These are phyloP conservation scores for Solen grandis DNA, from an alignment of 1,140 invertebrate genomes.

Conservation along the genomic window DNA sequence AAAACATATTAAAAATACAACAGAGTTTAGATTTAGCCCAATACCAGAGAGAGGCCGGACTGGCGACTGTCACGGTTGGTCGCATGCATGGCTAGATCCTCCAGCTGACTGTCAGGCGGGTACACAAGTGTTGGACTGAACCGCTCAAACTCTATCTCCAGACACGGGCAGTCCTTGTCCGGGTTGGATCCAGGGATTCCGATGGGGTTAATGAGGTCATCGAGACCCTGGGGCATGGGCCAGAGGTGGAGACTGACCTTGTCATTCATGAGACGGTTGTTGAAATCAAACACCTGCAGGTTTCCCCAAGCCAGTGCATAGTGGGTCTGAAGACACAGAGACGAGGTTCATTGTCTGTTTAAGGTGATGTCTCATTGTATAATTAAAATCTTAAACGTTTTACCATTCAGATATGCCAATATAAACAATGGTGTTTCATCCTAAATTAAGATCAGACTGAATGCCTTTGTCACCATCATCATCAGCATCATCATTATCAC, in stretches of 20 bases:
- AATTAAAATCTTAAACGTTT: too few species aligned
- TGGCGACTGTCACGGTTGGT: conserved; percentile 44
- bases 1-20: too few species aligned
- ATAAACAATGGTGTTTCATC: too few species aligned
- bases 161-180: conserved; percentile 88
- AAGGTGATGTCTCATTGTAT: too few species aligned
- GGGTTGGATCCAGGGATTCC: conserved; percentile 93
- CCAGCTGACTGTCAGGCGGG: conserved; percentile 80
- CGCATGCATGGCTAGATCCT: conserved; percentile 77
- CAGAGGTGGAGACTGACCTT: conserved; percentile 94
- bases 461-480: too few species aligned
- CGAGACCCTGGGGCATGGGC: conserved; percentile 92
- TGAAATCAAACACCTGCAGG: conserved; percentile 96
- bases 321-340: conserved; percentile 84
- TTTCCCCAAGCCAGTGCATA: conserved; percentile 96
- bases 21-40: too few species aligned
- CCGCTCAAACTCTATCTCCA: conserved; percentile 89
- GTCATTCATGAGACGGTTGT: conserved; percentile 90
- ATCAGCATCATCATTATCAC: too few species aligned
- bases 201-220: conserved; percentile 91
- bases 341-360: too few species aligned
- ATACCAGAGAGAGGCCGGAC: conserved; percentile 31
- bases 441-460: too few species aligned
- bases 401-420: too few species aligned
- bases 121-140: conserved; percentile 81